Conservation (phyloP, 2,113 vertebrate genomes). For the Mustela lutreola region DNA sequence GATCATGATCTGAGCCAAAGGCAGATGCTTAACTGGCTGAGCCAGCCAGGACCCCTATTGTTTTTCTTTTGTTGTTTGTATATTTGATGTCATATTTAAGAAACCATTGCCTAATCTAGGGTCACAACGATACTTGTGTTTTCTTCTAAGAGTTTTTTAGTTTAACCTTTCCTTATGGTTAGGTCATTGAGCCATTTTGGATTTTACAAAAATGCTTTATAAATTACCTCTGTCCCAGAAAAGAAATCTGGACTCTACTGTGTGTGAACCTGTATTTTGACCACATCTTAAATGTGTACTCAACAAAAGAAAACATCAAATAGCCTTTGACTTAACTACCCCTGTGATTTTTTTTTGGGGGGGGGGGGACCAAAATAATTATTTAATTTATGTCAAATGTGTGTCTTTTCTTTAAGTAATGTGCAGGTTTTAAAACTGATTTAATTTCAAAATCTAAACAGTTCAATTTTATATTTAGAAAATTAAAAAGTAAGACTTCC, state of each 20-base stretch:
- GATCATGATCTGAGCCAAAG: not conserved
- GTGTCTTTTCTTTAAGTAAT: slow-evolving; percentile 26
- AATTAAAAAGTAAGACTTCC: not conserved
- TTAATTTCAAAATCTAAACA: not conserved
- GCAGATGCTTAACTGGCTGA: not conserved
- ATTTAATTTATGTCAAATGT: slow-evolving; percentile 25
- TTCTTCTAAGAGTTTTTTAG: slow-evolving; percentile 19
- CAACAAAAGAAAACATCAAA: not conserved
- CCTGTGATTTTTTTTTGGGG: not conserved
- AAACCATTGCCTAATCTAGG: not conserved
- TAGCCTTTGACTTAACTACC: not conserved
- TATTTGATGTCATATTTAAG: not conserved
- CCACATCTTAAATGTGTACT: not conserved
- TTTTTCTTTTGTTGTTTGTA: not conserved
- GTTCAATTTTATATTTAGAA: slow-evolving; percentile 1
- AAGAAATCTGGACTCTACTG: not conserved
- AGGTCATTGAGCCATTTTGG: slow-evolving; percentile 24
- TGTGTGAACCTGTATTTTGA: not conserved
- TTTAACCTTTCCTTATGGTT: not conserved
- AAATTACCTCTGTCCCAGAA: slow-evolving; percentile 27
- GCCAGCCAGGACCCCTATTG: not conserved
- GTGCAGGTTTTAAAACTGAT: not conserved
- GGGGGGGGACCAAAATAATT: not conserved
- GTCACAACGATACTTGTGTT: not conserved
- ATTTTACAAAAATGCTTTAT: slow-evolving; percentile 33